Base-by-base conservation (phyloP, 2,797 vertebrate species). In the Cetoscarus ocellatus region DNA sequence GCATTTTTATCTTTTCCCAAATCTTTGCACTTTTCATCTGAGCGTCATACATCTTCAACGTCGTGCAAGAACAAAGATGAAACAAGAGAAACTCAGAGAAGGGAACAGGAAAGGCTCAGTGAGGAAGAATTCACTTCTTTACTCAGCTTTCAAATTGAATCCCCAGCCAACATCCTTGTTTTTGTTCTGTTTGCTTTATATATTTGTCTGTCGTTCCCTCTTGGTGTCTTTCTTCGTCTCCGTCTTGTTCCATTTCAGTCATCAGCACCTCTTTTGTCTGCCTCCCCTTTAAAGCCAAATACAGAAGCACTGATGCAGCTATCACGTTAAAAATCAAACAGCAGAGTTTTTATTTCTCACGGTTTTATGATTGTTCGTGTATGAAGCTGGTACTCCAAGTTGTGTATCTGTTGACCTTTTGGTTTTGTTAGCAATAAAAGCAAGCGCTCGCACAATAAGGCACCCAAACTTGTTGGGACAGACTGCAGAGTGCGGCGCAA, bases 141-240 rank as follows among this genome's bases (percentile, higher is more conserved):
- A 64, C 42, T 84, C 69, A 71, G 6, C 58, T 80, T 77, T 75
- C 40, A 19, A 15, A 77, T 73, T 86, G 79, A 73, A 79, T 77
- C 69, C 59, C 48, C 15, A 10, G 36, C 59, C 61, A 34, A 68
- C 63, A 35, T 70, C 64, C 56, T 57, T 61, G 52, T 71, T 85
- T 45, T 7, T 67, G 38, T 76, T 70, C 55, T 67, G 67, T 83
- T 87, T 89, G 75, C 68, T 40, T 77, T 74, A 77, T 53, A 44
- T 66, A 67, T 68, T 61, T 36, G 12, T 73, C 14, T 39, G 66
- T 60, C 61, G 3, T 43, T 82, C 81, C 74, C 45, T 2, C 11
- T 61, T 61, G 72, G 61, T 61, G 7, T 10, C 69, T 77, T 38
- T 51, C 57, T 58, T 74, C 51, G 42, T 75, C 56, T 70, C 60